Base-by-base conservation (phyloP, 2,797 vertebrate genomes). In the Mus minutoides region DNA sequence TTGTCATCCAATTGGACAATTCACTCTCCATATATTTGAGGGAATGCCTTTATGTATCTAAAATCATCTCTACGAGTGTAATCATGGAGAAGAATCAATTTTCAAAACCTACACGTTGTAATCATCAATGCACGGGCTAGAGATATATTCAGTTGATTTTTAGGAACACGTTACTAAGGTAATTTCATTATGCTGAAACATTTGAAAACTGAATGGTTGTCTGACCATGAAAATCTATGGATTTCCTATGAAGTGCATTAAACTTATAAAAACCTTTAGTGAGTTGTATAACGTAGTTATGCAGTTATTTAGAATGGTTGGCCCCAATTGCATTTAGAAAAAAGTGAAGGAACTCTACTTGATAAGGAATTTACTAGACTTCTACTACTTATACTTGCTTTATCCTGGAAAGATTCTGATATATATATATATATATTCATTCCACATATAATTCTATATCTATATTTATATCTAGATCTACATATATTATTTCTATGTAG, bases 1-100 rank as follows among this genome's bases (percentile, higher is more conserved):
- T 94, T 96, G 14, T 93, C 94, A 96, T 37, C 12, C 64, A 46
- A 31, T 71, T 54, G 78, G 76, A 95, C 22, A 98, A 79, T 56
- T 89, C 37, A 94, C 79, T 91, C 49, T 67, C 16, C 16, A 0
- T 87, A 6, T 82, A 34, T 91, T 88, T 75, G 67, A n/a, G 64
- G 77, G 86, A 94, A 52, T 0, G 79, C 24, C 89, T 80, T 91
- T 89, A 71, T 95, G 89, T 71, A 43, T 77, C 60, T 91, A 88
- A 82, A 90, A 93, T 89, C 83, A 86, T 83, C 49, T 84, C 56
- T 3, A 94, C 60, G 54, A 90, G 88, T 43, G 88, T 91, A 97
- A 94, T 88, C 69, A 96, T 3, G 43, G 40, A 92, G 29, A 90
- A 93, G 10, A 88, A 92, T 88, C 71, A 90, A 37, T 86, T 94